Evolutionary conservation across 2,113 vertebrate genomes (phyloP).

Genomic region (Electrona antarctica): DNA sequence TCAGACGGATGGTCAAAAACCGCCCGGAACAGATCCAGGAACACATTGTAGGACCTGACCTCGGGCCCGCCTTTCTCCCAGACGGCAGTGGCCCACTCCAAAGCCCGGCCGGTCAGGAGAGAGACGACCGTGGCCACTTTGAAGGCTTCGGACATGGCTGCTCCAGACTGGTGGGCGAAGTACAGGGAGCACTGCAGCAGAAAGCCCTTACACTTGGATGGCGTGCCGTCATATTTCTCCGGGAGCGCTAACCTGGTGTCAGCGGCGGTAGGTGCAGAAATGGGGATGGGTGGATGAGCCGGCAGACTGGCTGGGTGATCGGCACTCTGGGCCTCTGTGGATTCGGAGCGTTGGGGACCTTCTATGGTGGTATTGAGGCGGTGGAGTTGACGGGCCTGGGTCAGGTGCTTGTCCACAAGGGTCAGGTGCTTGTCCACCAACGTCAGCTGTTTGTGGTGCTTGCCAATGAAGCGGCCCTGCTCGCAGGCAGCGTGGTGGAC

Average conservation of each 20-base stretch:
- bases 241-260: not conserved
- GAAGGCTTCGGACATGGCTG: not conserved
- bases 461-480: too few relatives aligned
- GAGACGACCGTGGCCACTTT: not conserved
- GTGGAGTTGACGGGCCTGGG: too few relatives aligned
- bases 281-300: too few relatives aligned
- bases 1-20: not conserved
- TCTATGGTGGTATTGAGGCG: too few relatives aligned
- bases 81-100: not conserved
- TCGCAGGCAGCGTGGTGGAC: too few relatives aligned
- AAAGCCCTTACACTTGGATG: not conserved
- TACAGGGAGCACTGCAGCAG: not conserved
- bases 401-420: too few relatives aligned
- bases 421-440: too few relatives aligned
- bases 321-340: too few relatives aligned
- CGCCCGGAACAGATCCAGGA: not conserved
- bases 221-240: not conserved
- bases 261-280: too few relatives aligned
- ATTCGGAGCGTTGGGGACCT: too few relatives aligned
- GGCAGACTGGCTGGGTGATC: too few relatives aligned
- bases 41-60: not conserved
- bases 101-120: not conserved
- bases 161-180: not conserved
- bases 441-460: too few relatives aligned
- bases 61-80: not conserved